These are phyloP conservation scores for Troides helena DNA, from an alignment of 2,888 invertebrate species.

Conservation along the genomic window DNA sequence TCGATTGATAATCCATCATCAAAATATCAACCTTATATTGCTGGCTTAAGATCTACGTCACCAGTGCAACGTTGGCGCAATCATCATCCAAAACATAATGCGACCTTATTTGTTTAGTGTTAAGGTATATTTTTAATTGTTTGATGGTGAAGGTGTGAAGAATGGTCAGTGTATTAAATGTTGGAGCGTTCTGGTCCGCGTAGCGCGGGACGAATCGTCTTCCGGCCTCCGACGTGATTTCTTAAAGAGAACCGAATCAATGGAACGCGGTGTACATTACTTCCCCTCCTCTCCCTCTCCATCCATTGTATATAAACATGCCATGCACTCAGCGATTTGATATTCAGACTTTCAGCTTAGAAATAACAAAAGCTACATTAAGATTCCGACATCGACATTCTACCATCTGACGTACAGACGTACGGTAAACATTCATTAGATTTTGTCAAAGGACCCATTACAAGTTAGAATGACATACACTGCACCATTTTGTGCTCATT, in stretches of 20 bases:
- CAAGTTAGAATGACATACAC: too few relatives aligned
- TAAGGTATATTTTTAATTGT: constrained; percentile 41
- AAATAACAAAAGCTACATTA: too few relatives aligned
- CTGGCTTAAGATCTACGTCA: constrained; percentile 30
- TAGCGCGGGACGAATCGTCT: constrained; percentile 73
- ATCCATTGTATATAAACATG: constrained; percentile 55
- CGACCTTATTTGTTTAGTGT: background rate
- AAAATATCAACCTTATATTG: constrained; percentile 37
- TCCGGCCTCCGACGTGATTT: constrained; percentile 78
- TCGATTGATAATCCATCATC: constrained; percentile 15
- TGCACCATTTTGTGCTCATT: too few relatives aligned
- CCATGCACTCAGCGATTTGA: constrained; percentile 39
- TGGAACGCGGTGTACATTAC: constrained; percentile 75
- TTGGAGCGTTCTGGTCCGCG: constrained; percentile 64
- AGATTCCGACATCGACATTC: too few relatives aligned
- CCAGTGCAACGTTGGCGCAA: constrained; percentile 6
- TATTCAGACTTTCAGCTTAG: too few relatives aligned
- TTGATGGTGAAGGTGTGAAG: constrained; percentile 37
- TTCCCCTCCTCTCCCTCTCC: constrained; percentile 43
- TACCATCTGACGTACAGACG: too few relatives aligned
- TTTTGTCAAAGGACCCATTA: too few relatives aligned
- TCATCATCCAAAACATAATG: constrained; percentile 9
- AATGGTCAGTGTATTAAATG: constrained; percentile 53
- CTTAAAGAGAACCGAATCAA: constrained; percentile 76
- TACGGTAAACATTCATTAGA: too few relatives aligned